These are phyloP conservation scores for Drosophila pallidifrons DNA, from an alignment of 1,140 invertebrate genomes.

Conservation along the genomic window DNA sequence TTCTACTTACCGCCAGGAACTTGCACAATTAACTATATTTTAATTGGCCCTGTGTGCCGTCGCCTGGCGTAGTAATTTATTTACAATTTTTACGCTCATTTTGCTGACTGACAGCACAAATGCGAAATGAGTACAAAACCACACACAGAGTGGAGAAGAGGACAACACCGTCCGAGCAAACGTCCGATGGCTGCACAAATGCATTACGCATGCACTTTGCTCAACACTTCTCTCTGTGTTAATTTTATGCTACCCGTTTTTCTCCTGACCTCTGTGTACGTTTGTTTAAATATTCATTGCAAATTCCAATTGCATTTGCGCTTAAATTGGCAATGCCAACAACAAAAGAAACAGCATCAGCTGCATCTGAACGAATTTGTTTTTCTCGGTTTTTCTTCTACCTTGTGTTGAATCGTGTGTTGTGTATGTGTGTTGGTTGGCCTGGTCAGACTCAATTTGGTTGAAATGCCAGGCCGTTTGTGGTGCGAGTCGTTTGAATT, in stretches of 20 bases:
- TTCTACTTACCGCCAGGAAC: conserved; percentile 47
- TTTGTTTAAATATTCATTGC: conserved; percentile 78
- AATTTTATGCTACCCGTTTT: conserved; percentile 60
- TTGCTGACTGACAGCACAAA: conserved; percentile 55
- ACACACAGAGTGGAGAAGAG: conserved; percentile 3
- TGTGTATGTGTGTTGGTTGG: conserved; percentile 6
- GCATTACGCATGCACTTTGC: conserved; percentile 77
- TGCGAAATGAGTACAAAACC: conserved; percentile 33
- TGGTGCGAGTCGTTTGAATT: conserved; percentile 38
- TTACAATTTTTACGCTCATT: conserved; percentile 65
- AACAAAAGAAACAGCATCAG: conserved; percentile 37
- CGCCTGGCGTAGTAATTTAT: conserved; percentile 51
- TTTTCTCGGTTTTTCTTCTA: conserved; percentile 25
- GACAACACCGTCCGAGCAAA: neutral
- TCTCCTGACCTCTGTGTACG: conserved; percentile 39
- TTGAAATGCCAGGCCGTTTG: conserved; percentile 47
- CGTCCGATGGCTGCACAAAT: conserved; percentile 29
- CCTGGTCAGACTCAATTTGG: conserved; percentile 57
- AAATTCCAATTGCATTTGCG: conserved; percentile 78
- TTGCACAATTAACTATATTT: conserved; percentile 66
- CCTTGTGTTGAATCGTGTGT: conserved; percentile 7
- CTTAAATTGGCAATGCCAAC: conserved; percentile 77
- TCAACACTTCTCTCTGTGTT: conserved; percentile 67
- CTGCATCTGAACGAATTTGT: conserved; percentile 39
- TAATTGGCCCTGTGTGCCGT: conserved; percentile 48